Base-by-base conservation (phyloP, 2,888 invertebrate species). In the Pyrocoelia pectoralis region DNA sequence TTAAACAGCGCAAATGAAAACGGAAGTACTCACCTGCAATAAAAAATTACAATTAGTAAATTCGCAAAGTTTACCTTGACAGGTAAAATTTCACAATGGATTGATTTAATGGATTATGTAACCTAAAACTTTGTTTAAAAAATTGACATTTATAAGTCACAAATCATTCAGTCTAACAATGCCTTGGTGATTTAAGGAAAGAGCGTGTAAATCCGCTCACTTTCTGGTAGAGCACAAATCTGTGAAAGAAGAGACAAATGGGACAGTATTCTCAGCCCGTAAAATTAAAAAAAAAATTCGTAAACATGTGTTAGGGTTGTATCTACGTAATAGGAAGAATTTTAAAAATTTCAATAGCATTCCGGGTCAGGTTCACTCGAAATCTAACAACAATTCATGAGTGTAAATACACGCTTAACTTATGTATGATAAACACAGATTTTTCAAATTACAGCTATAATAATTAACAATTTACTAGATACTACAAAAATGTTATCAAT, bases 101-200 rank as follows among this genome's bases (percentile, higher is more conserved):
- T 3, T 38, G 38, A 12, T 9, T 38, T 38, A 43, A 43, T 43
- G 15, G 41, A 8, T 43, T 15, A 15, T 15, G 41, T 38, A 41
- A 41, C 12, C 41, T 3, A 12, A 41, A 18, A 46, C 10, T 10
- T 46, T 10, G 15, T 18, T 46, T 46, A 17, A 18, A 46, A 46
- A 75, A 77, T 15, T 46, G 80, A 81, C 80, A 78, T 80, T 80
- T 80, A 79, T 78, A 79, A 80, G 79, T 80, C 80, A 80, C 81
- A 81, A 81, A 81, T 81, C 81, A 80, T 80, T 76, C 78, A 79
- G 79, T 79, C 73, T 77, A 78, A 79, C 79, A 80, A 77, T 78
- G 73, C 71, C 4, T 9, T 73, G 80, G 80, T 81, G 80, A 81
- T 81, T 81, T 81, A 81, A 18, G 9, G 79, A 78, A 77, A 77